Base-by-base conservation (phyloP, 2,797 vertebrate genomes). In the Platalea minor region DNA sequence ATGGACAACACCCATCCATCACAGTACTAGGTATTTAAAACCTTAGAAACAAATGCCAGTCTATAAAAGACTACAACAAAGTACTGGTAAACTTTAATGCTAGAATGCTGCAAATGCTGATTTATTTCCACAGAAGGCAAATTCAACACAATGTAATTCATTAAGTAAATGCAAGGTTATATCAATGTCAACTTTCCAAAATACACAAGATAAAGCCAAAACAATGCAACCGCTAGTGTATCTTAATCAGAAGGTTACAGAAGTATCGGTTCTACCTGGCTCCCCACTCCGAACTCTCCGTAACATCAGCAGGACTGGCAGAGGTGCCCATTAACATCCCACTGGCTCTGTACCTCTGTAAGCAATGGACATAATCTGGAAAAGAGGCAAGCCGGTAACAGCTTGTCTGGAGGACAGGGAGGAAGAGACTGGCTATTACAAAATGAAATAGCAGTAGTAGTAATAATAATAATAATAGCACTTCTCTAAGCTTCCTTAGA, bases 401-500 rank as follows among this genome's bases (percentile, higher is more conserved):
- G 20, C 7, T 5, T 10, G 17, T 14, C 28, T 37, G 21, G 17
- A 48, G 7, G 2, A 31, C 0, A 11, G 11, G 1, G 45, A 63
- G 9, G 17, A 70, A 69, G 28, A 33, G 11, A 26, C 11, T 23
- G 4, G 8, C 11, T 50, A 6, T 43, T 61, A 17, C 29, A 53
- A 2, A 48, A 21, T 1, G 6, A 57, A 61, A 17, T 6, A 37
- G 4, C 3, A 72, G 33, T 11, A 21, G 15, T 11, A 68, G 4
- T 4, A 50, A 12, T 13, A 35, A 1, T 20, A 39, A 2, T 29
- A 35, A 8, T 1, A 25, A 3, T 0, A 31, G 7, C 25, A 9
- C 4, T 67, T 39, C 33, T 67, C 37, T 37, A 13, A 84, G 8
- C 28, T 64, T 64, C 21, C 46, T 64, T 12, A 29, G 24, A 26